Conservation (phyloP, 53 echinoderm and acorn worm species). For the Hippasteria phrygiana region DNA sequence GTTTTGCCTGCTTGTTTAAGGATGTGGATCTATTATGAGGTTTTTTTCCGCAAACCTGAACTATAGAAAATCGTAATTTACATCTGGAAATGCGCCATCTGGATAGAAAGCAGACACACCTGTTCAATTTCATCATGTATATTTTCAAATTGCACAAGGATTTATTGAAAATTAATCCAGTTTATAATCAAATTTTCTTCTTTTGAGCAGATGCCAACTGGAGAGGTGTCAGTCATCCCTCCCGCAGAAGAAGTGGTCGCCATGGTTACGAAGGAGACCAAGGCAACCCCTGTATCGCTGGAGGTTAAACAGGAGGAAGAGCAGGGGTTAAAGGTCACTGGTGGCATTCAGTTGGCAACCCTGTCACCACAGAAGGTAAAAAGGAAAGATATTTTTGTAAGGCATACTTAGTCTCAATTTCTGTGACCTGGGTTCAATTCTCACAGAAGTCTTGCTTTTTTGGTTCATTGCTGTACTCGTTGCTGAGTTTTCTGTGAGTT, state of each 20-base stretch:
- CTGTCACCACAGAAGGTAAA: constrained; percentile 41
- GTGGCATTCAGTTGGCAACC: not conserved
- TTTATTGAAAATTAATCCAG: not conserved
- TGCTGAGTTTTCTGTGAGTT: too few species aligned
- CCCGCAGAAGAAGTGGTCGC: constrained; percentile 35
- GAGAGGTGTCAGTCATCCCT: constrained; percentile 25
- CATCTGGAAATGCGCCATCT: too few species aligned
- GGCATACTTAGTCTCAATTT: not conserved
- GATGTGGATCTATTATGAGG: too few species aligned
- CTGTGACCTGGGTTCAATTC: not conserved
- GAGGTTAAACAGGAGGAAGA: not conserved
- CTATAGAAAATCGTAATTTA: too few species aligned
- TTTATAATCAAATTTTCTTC: not conserved
- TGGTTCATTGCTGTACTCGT: too few species aligned
- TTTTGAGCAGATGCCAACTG: constrained; percentile 44
- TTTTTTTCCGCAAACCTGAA: too few species aligned
- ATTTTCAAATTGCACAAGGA: not conserved
- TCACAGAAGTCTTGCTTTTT: not conserved
- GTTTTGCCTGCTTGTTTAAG: too few species aligned
- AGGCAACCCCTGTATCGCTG: constrained; percentile 7
- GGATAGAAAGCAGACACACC: too few species aligned
- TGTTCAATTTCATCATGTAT: not conserved
- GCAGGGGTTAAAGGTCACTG: constrained; percentile 23
- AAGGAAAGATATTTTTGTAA: not conserved
- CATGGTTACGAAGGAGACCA: constrained; percentile 22